phyloP scores from a whole-genome alignment of 2,113 vertebrate species.

The Carassius auratus region DNA sequence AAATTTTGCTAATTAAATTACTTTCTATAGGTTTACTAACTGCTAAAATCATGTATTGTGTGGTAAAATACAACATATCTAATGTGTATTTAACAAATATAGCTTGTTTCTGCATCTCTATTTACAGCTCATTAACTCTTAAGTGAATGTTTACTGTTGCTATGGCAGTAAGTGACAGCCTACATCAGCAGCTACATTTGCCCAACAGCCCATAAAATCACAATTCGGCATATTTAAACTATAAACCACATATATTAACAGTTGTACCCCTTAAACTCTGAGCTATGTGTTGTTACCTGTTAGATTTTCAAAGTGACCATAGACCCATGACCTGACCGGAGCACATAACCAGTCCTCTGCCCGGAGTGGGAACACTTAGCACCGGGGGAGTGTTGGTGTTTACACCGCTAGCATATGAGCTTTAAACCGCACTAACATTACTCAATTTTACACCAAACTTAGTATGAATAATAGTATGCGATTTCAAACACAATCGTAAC shows the following conservation, averaged over 20 bases:
- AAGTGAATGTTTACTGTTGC: slow-evolving; percentile 29
- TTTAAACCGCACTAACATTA: background rate
- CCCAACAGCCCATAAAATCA: slow-evolving; percentile 4
- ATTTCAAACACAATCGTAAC: slow-evolving; percentile 40
- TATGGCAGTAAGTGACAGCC: slow-evolving; percentile 30
- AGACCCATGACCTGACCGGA: too few relatives aligned
- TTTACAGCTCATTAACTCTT: slow-evolving; percentile 12
- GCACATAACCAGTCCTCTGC: too few relatives aligned
- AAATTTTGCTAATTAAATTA: background rate
- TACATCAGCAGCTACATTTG: slow-evolving; percentile 20
- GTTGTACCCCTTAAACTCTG: too few relatives aligned
- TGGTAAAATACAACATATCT: background rate
- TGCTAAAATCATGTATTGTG: slow-evolving; percentile 22
- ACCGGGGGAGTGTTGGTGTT: background rate
- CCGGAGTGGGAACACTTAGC: too few relatives aligned
- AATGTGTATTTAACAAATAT: slow-evolving; percentile 3
- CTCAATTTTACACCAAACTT: background rate
- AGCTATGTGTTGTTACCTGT: too few relatives aligned
- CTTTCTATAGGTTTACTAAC: slow-evolving; percentile 15
- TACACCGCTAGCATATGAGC: background rate
- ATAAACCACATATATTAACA: too few relatives aligned
- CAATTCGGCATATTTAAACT: background rate
- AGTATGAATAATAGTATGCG: background rate
- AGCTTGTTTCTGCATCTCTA: slow-evolving; percentile 27
- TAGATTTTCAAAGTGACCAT: too few relatives aligned